Conservation (phyloP, 2,888 invertebrate genomes). For the Polietes domitor region DNA sequence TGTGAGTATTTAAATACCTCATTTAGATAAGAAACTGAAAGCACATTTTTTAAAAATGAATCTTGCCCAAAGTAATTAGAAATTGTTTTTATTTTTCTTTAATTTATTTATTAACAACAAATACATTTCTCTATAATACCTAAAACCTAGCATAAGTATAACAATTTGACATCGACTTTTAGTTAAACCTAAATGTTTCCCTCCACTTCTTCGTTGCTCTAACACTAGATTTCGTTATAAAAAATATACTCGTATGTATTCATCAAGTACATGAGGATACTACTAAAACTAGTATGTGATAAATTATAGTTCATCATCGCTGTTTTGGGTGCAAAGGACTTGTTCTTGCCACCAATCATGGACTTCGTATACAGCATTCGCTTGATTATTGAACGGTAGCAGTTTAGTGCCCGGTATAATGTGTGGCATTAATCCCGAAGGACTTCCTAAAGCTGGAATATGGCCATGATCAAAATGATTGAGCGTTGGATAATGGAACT, state of each 20-base stretch:
- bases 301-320: conserved; percentile 83
- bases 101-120: conserved; percentile 29
- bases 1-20: too few relatives aligned
- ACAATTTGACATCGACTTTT: conserved; percentile 32
- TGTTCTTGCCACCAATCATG: conserved; percentile 93
- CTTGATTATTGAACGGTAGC: conserved; percentile 78
- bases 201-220: neutral
- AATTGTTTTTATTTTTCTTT: neutral
- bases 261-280: neutral
- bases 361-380: conserved; percentile 85
- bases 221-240: conserved; percentile 13
- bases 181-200: neutral
- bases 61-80: too few relatives aligned
- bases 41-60: too few relatives aligned
- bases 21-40: too few relatives aligned
- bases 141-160: conserved; percentile 28
- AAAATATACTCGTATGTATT: conserved; percentile 18
- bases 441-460: conserved; percentile 72
- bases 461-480: conserved; percentile 71
- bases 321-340: conserved; percentile 84
- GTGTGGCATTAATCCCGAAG: conserved; percentile 74
- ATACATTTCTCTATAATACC: neutral
- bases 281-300: neutral
- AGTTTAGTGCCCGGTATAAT: conserved; percentile 74
- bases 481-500: conserved; percentile 74